phyloP scores from a whole-genome alignment of 1,140 invertebrate species.

The Heliconius nattereri region DNA sequence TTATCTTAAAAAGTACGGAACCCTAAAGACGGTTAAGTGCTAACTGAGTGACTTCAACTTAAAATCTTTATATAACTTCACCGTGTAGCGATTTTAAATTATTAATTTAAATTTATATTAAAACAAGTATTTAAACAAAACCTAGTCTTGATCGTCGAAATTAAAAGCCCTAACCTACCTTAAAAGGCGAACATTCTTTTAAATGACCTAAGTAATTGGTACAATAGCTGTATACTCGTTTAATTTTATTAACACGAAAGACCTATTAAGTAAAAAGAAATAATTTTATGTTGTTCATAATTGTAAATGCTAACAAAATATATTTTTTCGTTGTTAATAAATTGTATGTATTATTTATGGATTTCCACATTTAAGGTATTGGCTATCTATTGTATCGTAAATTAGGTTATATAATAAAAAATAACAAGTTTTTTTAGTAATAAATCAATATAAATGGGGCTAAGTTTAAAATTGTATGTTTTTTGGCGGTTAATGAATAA shows the following conservation, averaged over 20 bases:
- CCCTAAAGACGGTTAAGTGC: no score
- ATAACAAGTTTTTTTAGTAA: slow-evolving; percentile 10
- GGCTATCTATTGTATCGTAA: slow-evolving; percentile 61
- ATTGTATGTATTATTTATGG: slow-evolving; percentile 43
- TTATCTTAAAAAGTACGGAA: no score
- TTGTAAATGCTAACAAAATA: slow-evolving; percentile 48
- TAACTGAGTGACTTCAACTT: not conserved
- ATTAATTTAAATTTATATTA: no score
- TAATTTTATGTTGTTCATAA: slow-evolving; percentile 36
- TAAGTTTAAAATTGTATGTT: slow-evolving; percentile 27
- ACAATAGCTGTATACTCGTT: slow-evolving; percentile 49
- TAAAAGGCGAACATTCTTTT: slow-evolving; percentile 18
- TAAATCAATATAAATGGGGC: not conserved
- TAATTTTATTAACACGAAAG: slow-evolving; percentile 51
- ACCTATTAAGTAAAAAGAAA: slow-evolving; percentile 49
- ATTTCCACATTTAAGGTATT: slow-evolving; percentile 35
- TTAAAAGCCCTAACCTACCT: not conserved
- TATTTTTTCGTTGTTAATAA: slow-evolving; percentile 39
- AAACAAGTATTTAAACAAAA: not conserved
- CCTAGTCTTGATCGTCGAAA: not conserved
- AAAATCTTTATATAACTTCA: not conserved
- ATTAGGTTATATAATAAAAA: slow-evolving; percentile 57
- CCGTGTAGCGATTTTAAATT: no score
- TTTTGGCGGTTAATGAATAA: slow-evolving; percentile 40
- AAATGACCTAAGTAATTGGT: slow-evolving; percentile 32